Evolutionary conservation across 2,888 invertebrate species (phyloP).

Genomic region (Harmothoe impar): DNA sequence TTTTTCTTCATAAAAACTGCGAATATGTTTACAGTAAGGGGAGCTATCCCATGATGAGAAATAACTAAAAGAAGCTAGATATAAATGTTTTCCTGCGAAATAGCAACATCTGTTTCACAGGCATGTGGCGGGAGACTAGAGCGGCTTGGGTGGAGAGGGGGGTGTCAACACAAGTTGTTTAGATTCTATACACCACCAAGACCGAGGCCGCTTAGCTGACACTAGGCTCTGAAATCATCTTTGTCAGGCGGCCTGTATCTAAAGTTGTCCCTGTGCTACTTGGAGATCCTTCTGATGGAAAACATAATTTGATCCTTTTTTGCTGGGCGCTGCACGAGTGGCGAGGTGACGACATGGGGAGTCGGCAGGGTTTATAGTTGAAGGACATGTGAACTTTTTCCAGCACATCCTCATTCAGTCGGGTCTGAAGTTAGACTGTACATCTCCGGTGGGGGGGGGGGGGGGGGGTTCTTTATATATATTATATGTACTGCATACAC

Average conservation of each 20-base stretch:
- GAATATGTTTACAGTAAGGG: too few species aligned
- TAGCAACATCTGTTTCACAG: constrained; percentile 20
- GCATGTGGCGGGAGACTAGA: background rate
- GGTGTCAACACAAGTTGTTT: constrained; percentile 8
- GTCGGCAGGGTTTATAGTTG: too few species aligned
- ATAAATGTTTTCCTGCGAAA: background rate
- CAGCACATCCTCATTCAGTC: too few species aligned
- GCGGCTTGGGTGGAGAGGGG: background rate
- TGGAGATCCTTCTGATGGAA: background rate
- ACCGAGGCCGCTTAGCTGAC: background rate
- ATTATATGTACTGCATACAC: too few species aligned
- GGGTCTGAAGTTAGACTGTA: too few species aligned
- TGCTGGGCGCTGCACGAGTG: background rate
- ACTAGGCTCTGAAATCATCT: background rate
- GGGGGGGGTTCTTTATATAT: too few species aligned
- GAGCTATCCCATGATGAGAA: too few species aligned
- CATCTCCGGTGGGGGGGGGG: too few species aligned
- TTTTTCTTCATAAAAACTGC: too few species aligned
- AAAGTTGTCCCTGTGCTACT: background rate
- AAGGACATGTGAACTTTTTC: too few species aligned
- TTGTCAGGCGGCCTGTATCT: constrained; percentile 22
- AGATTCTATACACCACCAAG: background rate
- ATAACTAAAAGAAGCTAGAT: background rate
- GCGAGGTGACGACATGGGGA: background rate
- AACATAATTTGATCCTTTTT: constrained; percentile 25